Evolutionary conservation across 2,888 invertebrate genomes (phyloP).

Genomic region (Lymantria monacha): DNA sequence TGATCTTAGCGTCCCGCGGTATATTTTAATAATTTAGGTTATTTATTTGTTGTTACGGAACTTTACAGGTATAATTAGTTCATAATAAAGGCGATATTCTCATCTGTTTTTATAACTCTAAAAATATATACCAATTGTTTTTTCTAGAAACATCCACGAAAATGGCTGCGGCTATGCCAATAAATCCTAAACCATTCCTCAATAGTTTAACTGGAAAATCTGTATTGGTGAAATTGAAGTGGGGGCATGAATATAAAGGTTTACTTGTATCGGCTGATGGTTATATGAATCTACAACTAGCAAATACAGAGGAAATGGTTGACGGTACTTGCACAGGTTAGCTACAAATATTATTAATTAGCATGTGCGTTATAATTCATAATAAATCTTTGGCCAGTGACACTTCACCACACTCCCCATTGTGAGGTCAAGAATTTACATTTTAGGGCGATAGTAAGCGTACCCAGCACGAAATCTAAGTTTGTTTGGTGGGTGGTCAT

Average conservation of each 20-base stretch:
- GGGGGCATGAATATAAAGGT: slow-evolving; percentile 99
- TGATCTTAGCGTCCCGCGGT: too few species aligned
- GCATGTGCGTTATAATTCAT: too few species aligned
- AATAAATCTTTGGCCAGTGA: too few species aligned
- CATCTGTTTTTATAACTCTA: neutral
- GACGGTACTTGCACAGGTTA: slow-evolving; percentile 94
- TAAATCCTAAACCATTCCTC: slow-evolving; percentile 99
- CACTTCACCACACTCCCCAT: too few species aligned
- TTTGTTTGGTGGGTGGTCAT: too few species aligned
- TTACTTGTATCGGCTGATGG: slow-evolving; percentile 98
- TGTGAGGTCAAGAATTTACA: too few species aligned
- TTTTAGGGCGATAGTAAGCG: too few species aligned
- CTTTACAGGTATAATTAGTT: neutral
- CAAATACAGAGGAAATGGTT: slow-evolving; percentile 98
- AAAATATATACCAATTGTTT: neutral
- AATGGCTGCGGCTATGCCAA: slow-evolving; percentile 95
- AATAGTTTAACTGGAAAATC: slow-evolving; percentile 99
- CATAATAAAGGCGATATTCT: neutral
- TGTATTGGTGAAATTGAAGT: slow-evolving; percentile 98
- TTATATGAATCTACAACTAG: slow-evolving; percentile 99
- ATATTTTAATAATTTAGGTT: neutral
- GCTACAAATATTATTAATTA: slow-evolving; percentile 12
- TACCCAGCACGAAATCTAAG: too few species aligned
- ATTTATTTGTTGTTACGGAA: neutral
- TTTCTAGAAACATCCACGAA: slow-evolving; percentile 36